Evolutionary conservation across 1,140 invertebrate genomes (phyloP).

Genomic region (Drosophila leontia): DNA sequence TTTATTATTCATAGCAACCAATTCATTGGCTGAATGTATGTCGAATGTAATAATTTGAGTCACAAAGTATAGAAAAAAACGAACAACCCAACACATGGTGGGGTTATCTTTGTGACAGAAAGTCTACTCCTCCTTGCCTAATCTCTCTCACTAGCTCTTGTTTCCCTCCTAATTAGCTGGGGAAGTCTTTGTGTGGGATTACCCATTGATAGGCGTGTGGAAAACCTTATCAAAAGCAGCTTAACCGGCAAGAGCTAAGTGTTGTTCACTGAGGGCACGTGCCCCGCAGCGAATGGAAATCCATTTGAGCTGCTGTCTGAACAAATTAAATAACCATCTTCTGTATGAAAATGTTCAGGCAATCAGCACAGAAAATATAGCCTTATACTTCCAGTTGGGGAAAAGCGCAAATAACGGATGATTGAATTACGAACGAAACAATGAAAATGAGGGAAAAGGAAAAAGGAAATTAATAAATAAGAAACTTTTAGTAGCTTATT

Average conservation of each 20-base stretch:
- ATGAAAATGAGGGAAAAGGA: background rate
- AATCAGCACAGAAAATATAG: slow-evolving; percentile 22
- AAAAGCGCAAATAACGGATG: slow-evolving; percentile 4
- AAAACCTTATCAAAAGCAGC: slow-evolving; percentile 25
- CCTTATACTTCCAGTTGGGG: background rate
- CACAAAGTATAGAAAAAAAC: background rate
- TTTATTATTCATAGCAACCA: background rate
- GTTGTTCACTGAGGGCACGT: slow-evolving; percentile 1
- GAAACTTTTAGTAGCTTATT: background rate
- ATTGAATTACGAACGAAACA: slow-evolving; percentile 9
- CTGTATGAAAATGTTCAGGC: slow-evolving; percentile 1
- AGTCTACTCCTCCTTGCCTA: background rate
- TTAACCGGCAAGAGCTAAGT: background rate
- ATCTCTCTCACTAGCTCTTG: slow-evolving; percentile 7
- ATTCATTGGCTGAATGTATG: background rate
- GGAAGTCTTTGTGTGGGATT: slow-evolving; percentile 24
- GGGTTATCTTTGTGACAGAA: slow-evolving; percentile 11
- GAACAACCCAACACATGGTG: background rate
- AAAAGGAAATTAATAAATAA: background rate
- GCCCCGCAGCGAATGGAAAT: slow-evolving; percentile 5
- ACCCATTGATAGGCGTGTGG: slow-evolving; percentile 34
- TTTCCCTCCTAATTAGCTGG: slow-evolving; percentile 25
- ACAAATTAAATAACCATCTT: slow-evolving; percentile 43
- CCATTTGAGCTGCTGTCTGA: slow-evolving; percentile 23
- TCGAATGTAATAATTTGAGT: slow-evolving; percentile 2